phyloP scores from a whole-genome alignment of 2,797 vertebrate genomes.

The Meriones psammophilus region DNA sequence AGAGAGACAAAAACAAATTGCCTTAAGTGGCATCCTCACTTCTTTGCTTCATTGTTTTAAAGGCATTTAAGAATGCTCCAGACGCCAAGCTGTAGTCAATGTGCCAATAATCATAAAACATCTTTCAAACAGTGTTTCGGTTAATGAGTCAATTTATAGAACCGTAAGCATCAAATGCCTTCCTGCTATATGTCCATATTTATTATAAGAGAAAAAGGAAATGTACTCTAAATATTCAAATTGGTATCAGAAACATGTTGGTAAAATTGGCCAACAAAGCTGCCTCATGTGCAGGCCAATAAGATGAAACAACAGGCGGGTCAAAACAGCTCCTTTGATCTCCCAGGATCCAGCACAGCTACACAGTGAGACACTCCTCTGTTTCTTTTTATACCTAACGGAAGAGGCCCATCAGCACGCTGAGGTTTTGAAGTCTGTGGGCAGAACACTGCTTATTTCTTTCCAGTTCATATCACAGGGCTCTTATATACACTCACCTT shows the following conservation, averaged over 20 bases:
- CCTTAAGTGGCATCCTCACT: conserved; percentile 73
- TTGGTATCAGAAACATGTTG: conserved; percentile 89
- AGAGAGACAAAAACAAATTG: conserved; percentile 80
- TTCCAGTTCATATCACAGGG: conserved; percentile 41
- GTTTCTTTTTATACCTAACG: conserved; percentile 81
- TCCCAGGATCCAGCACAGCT: conserved; percentile 54
- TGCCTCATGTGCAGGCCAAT: neutral
- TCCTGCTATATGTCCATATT: conserved; percentile 74
- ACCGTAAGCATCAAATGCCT: conserved; percentile 63
- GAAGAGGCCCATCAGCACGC: conserved; percentile 65
- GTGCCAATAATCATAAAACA: conserved; percentile 77
- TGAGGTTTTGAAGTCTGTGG: conserved; percentile 59
- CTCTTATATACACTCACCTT: neutral
- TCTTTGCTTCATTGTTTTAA: conserved; percentile 77
- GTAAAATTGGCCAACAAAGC: conserved; percentile 86
- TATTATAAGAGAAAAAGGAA: conserved; percentile 80
- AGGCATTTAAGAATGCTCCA: conserved; percentile 68
- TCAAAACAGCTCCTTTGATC: conserved; percentile 79
- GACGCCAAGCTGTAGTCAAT: conserved; percentile 67
- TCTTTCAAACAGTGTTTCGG: conserved; percentile 67
- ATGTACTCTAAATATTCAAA: conserved; percentile 70
- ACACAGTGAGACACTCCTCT: conserved; percentile 70
- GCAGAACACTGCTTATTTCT: conserved; percentile 73
- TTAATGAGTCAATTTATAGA: conserved; percentile 75
- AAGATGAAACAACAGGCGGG: neutral